Percentiles rank a stretch among this genome's conserved stretches.
Evolutionary conservation across 2,888 invertebrate species (phyloP).

Genomic region (Acrobasis consociella): DNA sequence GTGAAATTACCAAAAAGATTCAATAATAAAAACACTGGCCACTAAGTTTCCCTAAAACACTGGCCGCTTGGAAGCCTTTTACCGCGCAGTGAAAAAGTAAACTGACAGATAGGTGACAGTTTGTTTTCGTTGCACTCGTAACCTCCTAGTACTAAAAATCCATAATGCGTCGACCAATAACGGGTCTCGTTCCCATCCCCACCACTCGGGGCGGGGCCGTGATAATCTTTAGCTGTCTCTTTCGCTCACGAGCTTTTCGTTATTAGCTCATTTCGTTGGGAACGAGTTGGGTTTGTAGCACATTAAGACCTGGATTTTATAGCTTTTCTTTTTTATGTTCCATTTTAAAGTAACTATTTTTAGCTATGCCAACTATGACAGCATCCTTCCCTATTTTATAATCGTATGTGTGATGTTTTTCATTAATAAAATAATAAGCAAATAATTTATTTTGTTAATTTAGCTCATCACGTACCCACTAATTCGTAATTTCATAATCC

Average conservation of each 20-base stretch:
- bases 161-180: slow-evolving; percentile 75
- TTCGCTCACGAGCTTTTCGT: slow-evolving; percentile 64
- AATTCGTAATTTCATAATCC: too few species aligned
- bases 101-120: slow-evolving; percentile 62
- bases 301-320: slow-evolving; percentile 39
- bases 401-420: too few species aligned
- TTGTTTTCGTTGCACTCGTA: slow-evolving; percentile 50
- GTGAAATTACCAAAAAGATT: slow-evolving; percentile 17
- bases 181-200: slow-evolving; percentile 61
- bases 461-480: too few species aligned
- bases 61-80: slow-evolving; percentile 35
- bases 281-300: slow-evolving; percentile 48
- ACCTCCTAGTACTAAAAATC: slow-evolving; percentile 71
- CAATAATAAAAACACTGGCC: slow-evolving; percentile 16
- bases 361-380: too few species aligned
- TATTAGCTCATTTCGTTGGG: slow-evolving; percentile 53
- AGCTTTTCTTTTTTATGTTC: slow-evolving; percentile 6
- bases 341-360: neutral
- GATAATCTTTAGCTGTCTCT: slow-evolving; percentile 60
- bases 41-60: slow-evolving; percentile 35
- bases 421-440: too few species aligned
- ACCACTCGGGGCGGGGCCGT: slow-evolving; percentile 69
- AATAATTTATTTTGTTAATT: too few species aligned
- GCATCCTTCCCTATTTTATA: too few species aligned
- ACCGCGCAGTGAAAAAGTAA: slow-evolving; percentile 56